phyloP scores from a whole-genome alignment of 2,888 invertebrate genomes.

The Agonopterix subpropinquella region DNA sequence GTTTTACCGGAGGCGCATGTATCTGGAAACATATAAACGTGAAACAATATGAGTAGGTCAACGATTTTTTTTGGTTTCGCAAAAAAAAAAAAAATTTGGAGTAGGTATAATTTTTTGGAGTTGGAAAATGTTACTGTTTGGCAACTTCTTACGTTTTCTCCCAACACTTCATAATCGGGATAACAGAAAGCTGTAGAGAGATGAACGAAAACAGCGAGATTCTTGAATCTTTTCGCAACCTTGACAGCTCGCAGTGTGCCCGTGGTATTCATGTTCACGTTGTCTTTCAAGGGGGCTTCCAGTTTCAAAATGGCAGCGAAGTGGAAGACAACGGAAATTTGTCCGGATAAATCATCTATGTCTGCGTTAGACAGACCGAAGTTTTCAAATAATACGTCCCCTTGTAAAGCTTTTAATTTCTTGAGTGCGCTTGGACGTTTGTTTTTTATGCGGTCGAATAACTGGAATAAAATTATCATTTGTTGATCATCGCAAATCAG shows the following conservation, averaged over 20 bases:
- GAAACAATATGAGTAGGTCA: not conserved
- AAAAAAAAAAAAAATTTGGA: no score
- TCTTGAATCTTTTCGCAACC: conserved; percentile 83
- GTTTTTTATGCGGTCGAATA: conserved; percentile 81
- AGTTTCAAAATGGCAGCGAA: conserved; percentile 93
- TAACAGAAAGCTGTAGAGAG: conserved; percentile 98
- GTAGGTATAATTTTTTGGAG: not conserved
- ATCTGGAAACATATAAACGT: conserved; percentile 55
- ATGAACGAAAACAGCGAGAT: conserved; percentile 86
- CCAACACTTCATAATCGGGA: conserved; percentile 81
- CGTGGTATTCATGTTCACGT: conserved; percentile 92
- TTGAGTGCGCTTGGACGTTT: conserved; percentile 78
- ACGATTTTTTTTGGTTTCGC: no score
- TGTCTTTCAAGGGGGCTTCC: conserved; percentile 91
- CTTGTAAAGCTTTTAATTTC: conserved; percentile 84
- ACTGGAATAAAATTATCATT: conserved; percentile 51
- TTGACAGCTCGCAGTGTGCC: conserved; percentile 88
- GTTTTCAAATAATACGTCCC: conserved; percentile 81
- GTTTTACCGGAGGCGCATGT: conserved; percentile 81
- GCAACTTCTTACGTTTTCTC: conserved; percentile 43
- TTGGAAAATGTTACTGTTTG: no score
- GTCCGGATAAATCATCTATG: conserved; percentile 75
- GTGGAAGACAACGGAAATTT: conserved; percentile 90
- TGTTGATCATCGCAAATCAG: not conserved
- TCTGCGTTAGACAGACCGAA: conserved; percentile 78